Conservation (phyloP, 2,113 vertebrate species). For the Laticauda laticaudata region DNA sequence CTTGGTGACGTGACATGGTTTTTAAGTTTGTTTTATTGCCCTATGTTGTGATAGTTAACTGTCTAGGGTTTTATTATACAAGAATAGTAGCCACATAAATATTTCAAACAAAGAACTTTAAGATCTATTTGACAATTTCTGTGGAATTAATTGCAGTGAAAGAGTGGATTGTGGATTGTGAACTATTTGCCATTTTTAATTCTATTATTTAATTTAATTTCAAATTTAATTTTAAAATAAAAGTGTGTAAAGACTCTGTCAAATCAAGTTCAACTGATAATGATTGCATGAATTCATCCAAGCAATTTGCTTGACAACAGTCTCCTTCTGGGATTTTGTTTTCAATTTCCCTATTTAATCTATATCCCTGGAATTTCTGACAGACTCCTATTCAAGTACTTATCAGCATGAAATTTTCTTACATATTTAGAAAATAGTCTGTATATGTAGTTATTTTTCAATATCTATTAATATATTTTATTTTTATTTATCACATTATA, state of each 20-base stretch:
- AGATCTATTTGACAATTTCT: not conserved
- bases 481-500: not conserved
- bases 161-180: not conserved
- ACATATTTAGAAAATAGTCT: not conserved
- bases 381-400: not conserved
- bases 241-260: not conserved
- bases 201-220: not conserved
- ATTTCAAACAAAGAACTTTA: not conserved
- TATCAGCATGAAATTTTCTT: not conserved
- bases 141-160: not conserved
- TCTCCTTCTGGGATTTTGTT: not conserved
- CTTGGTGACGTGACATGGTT: not conserved
- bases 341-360: not conserved
- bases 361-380: not conserved
- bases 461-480: not conserved
- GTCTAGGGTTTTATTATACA: not conserved
- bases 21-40: not conserved
- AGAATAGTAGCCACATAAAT: not conserved
- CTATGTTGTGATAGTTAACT: not conserved
- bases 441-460: not conserved
- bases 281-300: not conserved
- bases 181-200: not conserved
- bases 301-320: not conserved
- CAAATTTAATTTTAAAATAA: not conserved
- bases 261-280: not conserved